phyloP scores from a whole-genome alignment of 2,888 invertebrate species.

The Alsophila aescularia region DNA sequence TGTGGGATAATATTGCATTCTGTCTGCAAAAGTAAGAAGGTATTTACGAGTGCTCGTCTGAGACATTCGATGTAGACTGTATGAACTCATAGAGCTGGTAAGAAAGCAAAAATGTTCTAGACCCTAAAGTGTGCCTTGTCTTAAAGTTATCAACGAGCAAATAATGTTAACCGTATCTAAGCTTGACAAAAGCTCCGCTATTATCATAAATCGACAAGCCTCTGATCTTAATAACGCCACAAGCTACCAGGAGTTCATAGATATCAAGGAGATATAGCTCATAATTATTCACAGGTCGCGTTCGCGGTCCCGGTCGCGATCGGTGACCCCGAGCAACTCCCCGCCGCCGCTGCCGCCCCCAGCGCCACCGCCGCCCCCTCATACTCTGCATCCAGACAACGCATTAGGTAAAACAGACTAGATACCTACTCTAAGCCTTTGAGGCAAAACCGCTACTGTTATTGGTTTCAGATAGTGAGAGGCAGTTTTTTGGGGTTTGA shows the following conservation, averaged over 20 bases:
- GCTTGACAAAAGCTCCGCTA: neutral
- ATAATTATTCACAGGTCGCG: conserved; percentile 52
- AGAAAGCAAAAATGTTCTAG: too few species aligned
- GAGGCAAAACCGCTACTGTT: too few species aligned
- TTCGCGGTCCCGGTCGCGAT: conserved; percentile 72
- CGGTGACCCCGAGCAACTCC: conserved; percentile 72
- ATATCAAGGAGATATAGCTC: conserved; percentile 25
- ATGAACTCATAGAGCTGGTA: too few species aligned
- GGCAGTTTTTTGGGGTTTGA: too few species aligned
- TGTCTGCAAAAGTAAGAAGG: too few species aligned
- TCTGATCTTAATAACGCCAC: conserved; percentile 11
- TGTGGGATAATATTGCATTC: too few species aligned
- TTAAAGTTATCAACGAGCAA: neutral
- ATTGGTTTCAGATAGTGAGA: too few species aligned
- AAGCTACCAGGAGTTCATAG: conserved; percentile 29
- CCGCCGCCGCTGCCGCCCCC: conserved; percentile 65
- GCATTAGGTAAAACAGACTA: conserved; percentile 66
- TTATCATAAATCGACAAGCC: conserved; percentile 2
- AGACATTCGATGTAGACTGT: too few species aligned
- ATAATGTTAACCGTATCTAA: neutral
- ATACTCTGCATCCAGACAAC: conserved; percentile 80
- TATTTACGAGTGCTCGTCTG: too few species aligned
- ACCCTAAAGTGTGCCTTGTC: too few species aligned
- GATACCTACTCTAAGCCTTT: neutral
- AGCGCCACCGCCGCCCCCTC: conserved; percentile 70